These are phyloP conservation scores for Caenorhabditis tropicalis DNA, from an alignment of 1,140 invertebrate species.

Conservation along the genomic window DNA sequence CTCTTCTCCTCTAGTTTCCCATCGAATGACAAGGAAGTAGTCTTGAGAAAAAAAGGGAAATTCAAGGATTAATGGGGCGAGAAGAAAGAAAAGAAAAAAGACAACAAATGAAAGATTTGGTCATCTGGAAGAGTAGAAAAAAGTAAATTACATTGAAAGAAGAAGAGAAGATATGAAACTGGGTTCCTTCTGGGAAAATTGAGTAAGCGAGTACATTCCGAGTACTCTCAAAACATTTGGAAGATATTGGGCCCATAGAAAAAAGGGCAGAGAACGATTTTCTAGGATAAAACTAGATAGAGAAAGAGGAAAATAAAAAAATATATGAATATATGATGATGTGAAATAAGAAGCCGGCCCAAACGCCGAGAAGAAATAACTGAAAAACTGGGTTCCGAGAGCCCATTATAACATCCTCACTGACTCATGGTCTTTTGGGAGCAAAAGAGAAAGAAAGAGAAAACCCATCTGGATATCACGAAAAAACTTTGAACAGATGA, in stretches of 20 bases:
- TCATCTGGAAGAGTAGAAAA: neutral
- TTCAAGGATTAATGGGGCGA: slow-evolving; percentile 9
- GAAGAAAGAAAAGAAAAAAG: neutral
- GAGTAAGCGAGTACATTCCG: neutral
- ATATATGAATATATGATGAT: neutral
- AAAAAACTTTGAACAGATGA: neutral
- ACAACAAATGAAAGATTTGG: neutral
- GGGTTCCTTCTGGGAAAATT: neutral
- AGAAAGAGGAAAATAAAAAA: neutral
- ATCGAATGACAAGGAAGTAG: slow-evolving; percentile 4
- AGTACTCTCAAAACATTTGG: too few relatives aligned
- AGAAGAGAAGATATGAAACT: neutral
- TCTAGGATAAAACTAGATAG: neutral
- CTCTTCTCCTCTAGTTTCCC: neutral
- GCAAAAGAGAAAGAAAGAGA: neutral
- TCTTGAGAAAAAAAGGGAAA: neutral
- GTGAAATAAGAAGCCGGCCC: neutral
- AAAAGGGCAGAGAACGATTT: slow-evolving; percentile 13
- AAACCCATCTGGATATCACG: slow-evolving; percentile 12
- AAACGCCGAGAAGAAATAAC: neutral
- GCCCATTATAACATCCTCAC: neutral
- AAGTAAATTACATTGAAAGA: neutral
- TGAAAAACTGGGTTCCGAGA: neutral
- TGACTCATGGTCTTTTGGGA: slow-evolving; percentile 14
- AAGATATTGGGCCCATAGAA: too few relatives aligned